These are phyloP conservation scores for Epinotia nisella DNA, from an alignment of 2,888 invertebrate genomes.

Conservation along the genomic window DNA sequence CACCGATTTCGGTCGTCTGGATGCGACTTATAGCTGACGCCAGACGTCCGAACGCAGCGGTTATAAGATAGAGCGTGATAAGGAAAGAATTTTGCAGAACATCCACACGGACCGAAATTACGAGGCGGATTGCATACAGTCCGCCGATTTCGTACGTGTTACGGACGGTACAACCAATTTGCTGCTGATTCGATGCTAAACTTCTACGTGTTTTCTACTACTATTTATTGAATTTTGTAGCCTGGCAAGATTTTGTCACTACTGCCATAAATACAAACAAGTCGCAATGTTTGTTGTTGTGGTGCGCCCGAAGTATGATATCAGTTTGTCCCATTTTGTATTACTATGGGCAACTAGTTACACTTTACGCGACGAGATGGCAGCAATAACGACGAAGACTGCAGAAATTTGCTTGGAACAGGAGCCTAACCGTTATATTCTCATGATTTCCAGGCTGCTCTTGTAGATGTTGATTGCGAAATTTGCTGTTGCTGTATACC, in stretches of 20 bases:
- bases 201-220: constrained; percentile 7
- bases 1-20: no score
- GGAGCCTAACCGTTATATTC: constrained; percentile 8
- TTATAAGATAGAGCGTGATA: no score
- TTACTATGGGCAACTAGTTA: neutral
- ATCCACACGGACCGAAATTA: no score
- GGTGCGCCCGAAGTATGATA: neutral
- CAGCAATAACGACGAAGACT: neutral
- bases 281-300: constrained; percentile 5
- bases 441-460: neutral
- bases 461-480: neutral
- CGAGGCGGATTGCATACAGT: no score
- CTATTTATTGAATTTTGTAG: neutral
- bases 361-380: constrained; percentile 3
- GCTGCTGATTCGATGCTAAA: neutral
- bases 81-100: no score
- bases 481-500: neutral
- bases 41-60: no score
- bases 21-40: no score
- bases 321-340: neutral
- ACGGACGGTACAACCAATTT: no score
- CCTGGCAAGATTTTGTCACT: constrained; percentile 7
- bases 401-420: neutral
- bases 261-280: neutral
- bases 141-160: no score